These are phyloP conservation scores for Pogonus chalceus DNA, from an alignment of 1,140 invertebrate genomes.

Conservation along the genomic window DNA sequence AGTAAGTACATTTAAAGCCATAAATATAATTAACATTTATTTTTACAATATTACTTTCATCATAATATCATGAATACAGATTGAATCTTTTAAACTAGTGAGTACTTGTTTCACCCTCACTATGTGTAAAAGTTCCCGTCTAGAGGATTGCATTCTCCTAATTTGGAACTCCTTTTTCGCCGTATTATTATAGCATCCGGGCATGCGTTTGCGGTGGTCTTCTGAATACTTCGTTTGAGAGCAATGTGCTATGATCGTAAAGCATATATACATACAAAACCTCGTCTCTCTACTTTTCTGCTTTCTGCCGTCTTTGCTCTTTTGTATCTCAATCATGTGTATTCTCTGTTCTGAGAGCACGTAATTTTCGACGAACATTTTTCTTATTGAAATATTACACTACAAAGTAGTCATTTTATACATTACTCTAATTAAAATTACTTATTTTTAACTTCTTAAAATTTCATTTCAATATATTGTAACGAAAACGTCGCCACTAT, in stretches of 20 bases:
- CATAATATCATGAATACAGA: no score
- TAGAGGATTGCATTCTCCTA: no score
- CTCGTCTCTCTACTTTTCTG: background rate
- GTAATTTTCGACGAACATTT: background rate
- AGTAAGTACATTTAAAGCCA: no score
- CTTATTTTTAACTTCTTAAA: no score
- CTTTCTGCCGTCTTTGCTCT: background rate
- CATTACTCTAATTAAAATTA: background rate
- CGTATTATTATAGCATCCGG: background rate
- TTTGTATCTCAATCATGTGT: background rate
- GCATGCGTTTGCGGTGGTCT: background rate
- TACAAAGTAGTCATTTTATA: background rate
- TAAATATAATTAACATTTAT: no score
- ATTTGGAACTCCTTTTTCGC: background rate
- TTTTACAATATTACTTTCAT: no score
- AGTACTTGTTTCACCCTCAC: no score
- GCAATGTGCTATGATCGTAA: background rate
- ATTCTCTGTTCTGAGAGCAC: background rate
- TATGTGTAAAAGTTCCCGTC: no score
- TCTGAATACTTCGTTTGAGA: conserved; percentile 6
- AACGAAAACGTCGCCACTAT: no score
- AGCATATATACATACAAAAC: background rate
- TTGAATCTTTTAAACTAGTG: no score
- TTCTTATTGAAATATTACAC: background rate
- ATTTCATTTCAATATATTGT: no score